Base-by-base conservation (phyloP, 2,888 invertebrate species). In the Phalangium opilio region DNA sequence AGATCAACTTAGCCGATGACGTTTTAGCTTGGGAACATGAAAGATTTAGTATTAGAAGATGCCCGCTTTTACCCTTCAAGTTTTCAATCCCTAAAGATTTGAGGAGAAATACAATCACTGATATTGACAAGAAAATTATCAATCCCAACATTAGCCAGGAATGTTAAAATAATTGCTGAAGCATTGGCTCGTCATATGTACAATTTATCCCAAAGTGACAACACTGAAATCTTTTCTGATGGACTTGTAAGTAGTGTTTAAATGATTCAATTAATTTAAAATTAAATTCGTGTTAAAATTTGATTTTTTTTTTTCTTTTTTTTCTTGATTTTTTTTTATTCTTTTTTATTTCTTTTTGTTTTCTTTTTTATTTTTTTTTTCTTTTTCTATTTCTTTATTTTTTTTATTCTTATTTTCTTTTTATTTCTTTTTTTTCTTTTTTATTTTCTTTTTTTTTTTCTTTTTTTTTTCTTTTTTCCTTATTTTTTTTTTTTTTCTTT, bases 21-120 rank as follows among this genome's bases (percentile, higher is more conserved):
- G 74, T 80, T 47, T 67, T 93, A 21, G 84, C 90, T 0, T 98
- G 96, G 96, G 93, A 95, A 62, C 96, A 98, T 62, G 96, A 98
- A 67, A 72, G 89, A 55, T 96, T 84, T 69, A 91, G 90, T 64
- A 87, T 96, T 58, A 75, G 86, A 54, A 73, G 91, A 54, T 74
- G 93, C 60, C 81, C 90, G 0, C 90, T 91, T 0, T 95, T 95
- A 0, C 60, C 96, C 3, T 93, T 93, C 1, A 75, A 81, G 1
- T 64, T 87, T 4, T 74, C 63, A 11, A 59, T 62, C 11, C 64
- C 66, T 44, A 62, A 63, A 48, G 60, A 62, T 17, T 57, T 60
- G 1, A 55, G 60, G 18, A 61, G 71, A 49, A 60, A 59, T 21
- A 62, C 69, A 10, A 61, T 70, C 35, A 57, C 68, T 5, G 71